phyloP scores from a whole-genome alignment of 2,888 invertebrate species.

The Petrolisthes manimaculis region DNA sequence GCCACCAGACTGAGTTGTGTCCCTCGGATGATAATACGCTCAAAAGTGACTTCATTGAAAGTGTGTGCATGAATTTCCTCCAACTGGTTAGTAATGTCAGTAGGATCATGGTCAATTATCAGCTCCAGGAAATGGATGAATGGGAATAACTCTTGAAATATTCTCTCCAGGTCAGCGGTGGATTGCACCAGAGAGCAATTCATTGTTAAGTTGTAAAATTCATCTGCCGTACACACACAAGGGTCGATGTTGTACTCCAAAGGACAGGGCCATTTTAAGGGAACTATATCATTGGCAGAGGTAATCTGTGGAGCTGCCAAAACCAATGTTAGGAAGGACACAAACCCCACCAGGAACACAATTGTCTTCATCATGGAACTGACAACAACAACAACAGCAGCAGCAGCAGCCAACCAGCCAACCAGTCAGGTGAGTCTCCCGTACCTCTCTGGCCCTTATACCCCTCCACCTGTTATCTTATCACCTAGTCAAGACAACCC shows the following conservation, averaged over 20 bases:
- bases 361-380: neutral
- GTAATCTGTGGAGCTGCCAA: neutral
- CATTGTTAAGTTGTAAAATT: neutral
- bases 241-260: constrained; percentile 11
- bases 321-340: neutral
- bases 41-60: constrained; percentile 14
- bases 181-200: constrained; percentile 15
- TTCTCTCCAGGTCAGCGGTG: neutral
- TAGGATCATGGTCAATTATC: constrained; percentile 19
- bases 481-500: neutral
- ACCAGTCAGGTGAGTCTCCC: neutral
- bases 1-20: neutral
- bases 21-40: constrained; percentile 21
- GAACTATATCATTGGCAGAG: neutral
- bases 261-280: constrained; percentile 30
- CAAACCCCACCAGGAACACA: neutral
- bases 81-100: neutral
- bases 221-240: constrained; percentile 5
- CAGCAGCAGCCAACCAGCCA: neutral
- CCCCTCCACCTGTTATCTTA: constrained; percentile 20
- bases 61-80: neutral
- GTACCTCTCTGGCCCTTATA: neutral
- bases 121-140: constrained; percentile 9
- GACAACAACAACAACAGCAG: neutral
- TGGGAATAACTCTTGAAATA: constrained; percentile 11